Base-by-base conservation (phyloP, 2,113 vertebrate genomes). In the Vulpes ferrilata region DNA sequence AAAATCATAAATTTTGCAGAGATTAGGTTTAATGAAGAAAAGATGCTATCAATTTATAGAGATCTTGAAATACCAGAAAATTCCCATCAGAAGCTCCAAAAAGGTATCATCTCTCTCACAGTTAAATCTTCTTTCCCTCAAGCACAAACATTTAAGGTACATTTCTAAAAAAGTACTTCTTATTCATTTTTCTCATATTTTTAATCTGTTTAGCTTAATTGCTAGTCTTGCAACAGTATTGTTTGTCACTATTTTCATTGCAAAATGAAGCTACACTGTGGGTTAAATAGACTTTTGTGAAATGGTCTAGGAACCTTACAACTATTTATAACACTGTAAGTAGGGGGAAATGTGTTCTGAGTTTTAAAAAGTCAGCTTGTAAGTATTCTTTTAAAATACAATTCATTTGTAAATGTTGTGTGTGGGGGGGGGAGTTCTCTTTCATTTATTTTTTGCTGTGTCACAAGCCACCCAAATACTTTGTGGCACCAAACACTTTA, bases 201-300 rank as follows among this genome's bases (percentile, higher is more conserved):
- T 64, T 20, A 89, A 84, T 87, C 38, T 92, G 51, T 83, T 95
- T 88, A 27, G 25, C 48, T 94, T 95, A 95, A 87, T 95, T 97
- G 17, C 23, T 94, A 69, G 86, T 93, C 57, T 96, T 90, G 13
- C 57, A 83, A 51, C 38, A 27, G 11, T 67, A 60, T 76, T 27
- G 19, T 93, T 79, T 91, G 19, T 74, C 85, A 57, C 91, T 92
- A 78, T 92, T 92, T 95, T 94, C 35, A 87, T 60, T 71, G 55
- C 60, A 82, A 90, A 93, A 90, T 92, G 76, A 86, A 96, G 69
- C 79, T 62, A 43, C 11, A 32, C 67, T 89, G 16, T 85, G 65
- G 71, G 23, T 84, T 88, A 80, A 86, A 90, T 43, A 90, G 64
- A 85, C 35, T 97, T 97, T 74, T 78, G 43, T 90, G 43, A 94